Base-by-base conservation (phyloP, 1,140 invertebrate species). In the Drosophila saltans region DNA sequence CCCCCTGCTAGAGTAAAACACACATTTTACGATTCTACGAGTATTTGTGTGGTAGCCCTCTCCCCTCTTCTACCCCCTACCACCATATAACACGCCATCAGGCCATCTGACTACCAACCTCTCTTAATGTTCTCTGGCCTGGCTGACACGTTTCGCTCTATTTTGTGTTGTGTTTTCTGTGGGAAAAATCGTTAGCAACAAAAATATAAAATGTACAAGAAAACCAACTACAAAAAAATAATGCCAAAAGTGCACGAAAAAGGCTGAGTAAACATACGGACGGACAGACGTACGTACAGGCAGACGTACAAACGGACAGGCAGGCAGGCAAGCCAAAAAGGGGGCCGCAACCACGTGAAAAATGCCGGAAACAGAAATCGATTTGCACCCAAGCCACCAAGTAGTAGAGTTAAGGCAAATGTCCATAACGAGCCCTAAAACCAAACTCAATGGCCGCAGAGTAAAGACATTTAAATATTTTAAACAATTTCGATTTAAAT, bases 361-460 rank as follows among this genome's bases (percentile, higher is more conserved):
- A 91, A 91, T 90, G 86, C 85, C 90, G 90, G 90, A 91, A 91
- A 91, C 84, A 88, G 88, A 91, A 91, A 91, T 91, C 90, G 90
- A 91, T 91, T 89, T 90, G 85, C 81, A 78, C 57, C 57, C 16
- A 59, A 59, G 57, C 57, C 33, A 52, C 45, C 45, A 52, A 52
- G 45, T 52, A 52, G 45, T 52, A 52, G 45, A 52, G 45, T 52
- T 8, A 8, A 26, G 9, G 45, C 24, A 52, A 24, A 26, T 26
- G 21, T 3, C 9, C 45, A 52, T 26, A 52, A 52, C 45, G 45
- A 52, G 21, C 24, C 21, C 21, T 36, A 26, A 59, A 59, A 59
- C 16, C 56, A 52, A 52, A 52, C 30, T 8, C 52, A 55, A 26
- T 24, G 26, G 48, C 11, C 48, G 7, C 16, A 52, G 48, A 24